Evolutionary conservation across 2,113 vertebrate genomes (phyloP).

Genomic region (Phalacrocorax aristotelis): DNA sequence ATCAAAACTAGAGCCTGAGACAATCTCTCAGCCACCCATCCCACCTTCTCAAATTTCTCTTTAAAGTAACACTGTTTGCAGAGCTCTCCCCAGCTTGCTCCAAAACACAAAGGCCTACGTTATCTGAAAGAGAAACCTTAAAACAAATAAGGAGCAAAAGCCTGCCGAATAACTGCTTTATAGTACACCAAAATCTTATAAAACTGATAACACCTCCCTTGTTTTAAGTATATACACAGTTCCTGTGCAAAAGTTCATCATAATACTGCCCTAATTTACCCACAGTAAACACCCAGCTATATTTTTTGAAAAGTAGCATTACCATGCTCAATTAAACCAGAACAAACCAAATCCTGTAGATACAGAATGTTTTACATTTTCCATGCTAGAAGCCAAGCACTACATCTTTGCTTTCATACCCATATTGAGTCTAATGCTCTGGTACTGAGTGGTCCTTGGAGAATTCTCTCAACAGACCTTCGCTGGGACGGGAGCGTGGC

Average conservation of each 20-base stretch:
- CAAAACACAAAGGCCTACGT: neutral
- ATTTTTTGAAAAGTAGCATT: neutral
- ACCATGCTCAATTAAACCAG: neutral
- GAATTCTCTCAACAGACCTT: neutral
- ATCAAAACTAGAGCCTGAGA: neutral
- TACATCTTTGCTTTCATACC: neutral
- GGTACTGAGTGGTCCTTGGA: neutral
- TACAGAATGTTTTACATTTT: neutral
- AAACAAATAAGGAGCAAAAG: neutral
- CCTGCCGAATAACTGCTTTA: neutral
- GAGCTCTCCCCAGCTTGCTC: neutral
- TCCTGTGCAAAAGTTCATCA: neutral
- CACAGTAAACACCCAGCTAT: neutral
- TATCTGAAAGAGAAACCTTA: slow-evolving; percentile 11
- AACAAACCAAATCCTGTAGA: neutral
- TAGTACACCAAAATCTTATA: neutral
- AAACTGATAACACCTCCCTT: neutral
- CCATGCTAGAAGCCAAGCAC: neutral
- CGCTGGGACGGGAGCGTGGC: neutral
- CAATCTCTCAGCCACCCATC: neutral
- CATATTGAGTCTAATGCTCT: neutral
- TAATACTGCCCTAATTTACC: neutral
- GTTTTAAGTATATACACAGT: neutral
- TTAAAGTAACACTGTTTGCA: neutral
- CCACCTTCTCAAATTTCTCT: slow-evolving; percentile 16